Evolutionary conservation across 2,797 vertebrate genomes (phyloP), one percentile per base, ranked within the genome.

Genomic region (Vireo griseus): DNA sequence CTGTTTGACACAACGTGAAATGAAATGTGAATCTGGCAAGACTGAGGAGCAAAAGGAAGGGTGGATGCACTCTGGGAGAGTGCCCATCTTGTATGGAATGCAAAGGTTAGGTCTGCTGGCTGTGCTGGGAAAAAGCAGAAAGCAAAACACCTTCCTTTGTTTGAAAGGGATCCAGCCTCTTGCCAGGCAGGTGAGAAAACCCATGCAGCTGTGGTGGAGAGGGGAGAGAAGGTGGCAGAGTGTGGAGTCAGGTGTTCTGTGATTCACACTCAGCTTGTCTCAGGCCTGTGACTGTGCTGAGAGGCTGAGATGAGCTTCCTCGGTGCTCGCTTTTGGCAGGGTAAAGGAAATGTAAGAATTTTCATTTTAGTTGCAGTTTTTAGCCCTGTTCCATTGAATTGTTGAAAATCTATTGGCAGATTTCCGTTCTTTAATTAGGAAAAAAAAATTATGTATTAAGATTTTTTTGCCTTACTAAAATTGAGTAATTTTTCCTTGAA

Each of bases 11-110:
- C 91, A 88, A 89, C 24, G 76, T 29, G 16, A 95, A 95, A 86
- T 13, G 33, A 93, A 85, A 84, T 92, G 85, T 82, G 88, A 94
- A 95, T 93, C 93, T 75, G 80, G 92, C 55, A 40, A 54, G 47
- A 68, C 76, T 35, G 86, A 82, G 88, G n/a, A 85, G 86, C 61
- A 68, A 74, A 77, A 59, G 31, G 48, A 52, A 28, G 50, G 65
- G 57, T 40, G 50, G 45, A 40, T 17, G 51, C 40, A 45, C 68
- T 73, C 78, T 17, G 19, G 77, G 67, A 83, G 84, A 76, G 67
- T 77, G 58, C 58, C 15, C 5, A 1, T 61, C 37, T 31, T 44
- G 15, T 4, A 1, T 24, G 29, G 52, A 71, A 81, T 33, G 59
- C 47, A 59, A 68, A 74, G 72, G n/a, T 42, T 13, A 68, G 69